These are phyloP conservation scores for Piezodorus guildinii DNA, from an alignment of 1,140 invertebrate genomes.

Conservation along the genomic window DNA sequence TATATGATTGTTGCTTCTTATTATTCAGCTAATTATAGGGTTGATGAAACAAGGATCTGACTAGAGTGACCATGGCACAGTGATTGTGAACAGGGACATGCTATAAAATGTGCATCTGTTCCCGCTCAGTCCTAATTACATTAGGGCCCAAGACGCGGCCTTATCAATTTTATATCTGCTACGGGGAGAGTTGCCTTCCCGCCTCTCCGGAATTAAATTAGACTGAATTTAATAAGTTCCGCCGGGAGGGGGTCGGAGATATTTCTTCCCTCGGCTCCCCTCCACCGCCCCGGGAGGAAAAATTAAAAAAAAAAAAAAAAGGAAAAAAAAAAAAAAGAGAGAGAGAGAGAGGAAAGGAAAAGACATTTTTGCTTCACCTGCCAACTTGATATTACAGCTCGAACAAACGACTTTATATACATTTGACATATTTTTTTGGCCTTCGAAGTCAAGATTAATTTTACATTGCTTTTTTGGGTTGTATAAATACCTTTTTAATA, in stretches of 20 bases:
- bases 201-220: neutral
- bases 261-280: neutral
- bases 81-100: neutral
- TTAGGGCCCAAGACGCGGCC: conserved; percentile 3
- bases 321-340: neutral
- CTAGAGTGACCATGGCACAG: neutral
- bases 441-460: too few relatives aligned
- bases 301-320: neutral
- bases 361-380: too few relatives aligned
- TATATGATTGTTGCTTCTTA: too few relatives aligned
- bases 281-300: neutral
- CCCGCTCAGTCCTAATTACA: neutral
- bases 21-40: neutral
- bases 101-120: neutral
- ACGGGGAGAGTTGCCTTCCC: neutral
- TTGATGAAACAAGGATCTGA: neutral
- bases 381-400: too few relatives aligned
- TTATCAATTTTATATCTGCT: conserved; percentile 9
- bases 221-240: conserved; percentile 4
- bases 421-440: too few relatives aligned
- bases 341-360: too few relatives aligned
- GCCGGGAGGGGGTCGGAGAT: neutral
- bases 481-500: too few relatives aligned
- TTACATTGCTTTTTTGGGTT: too few relatives aligned
- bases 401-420: too few relatives aligned